A percentile compares a stretch with the other conserved stretches of the same genome.
phyloP scores from a whole-genome alignment of 2,113 vertebrate species.

The Anolis carolinensis region DNA sequence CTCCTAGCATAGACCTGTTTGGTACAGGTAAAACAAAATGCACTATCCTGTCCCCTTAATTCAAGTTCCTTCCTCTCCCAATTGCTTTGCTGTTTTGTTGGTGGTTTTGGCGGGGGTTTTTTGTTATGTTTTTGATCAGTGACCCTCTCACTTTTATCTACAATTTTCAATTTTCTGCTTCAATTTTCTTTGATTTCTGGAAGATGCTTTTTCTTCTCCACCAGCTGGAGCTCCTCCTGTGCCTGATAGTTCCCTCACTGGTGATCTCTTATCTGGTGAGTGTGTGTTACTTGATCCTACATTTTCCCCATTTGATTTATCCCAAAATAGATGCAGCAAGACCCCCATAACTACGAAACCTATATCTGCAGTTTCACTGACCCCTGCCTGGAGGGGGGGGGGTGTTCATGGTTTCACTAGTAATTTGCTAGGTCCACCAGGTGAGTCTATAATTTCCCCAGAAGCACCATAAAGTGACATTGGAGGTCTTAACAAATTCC shows the following conservation, averaged over 20 bases:
- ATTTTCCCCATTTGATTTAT: background rate
- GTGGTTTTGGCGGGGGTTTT: background rate
- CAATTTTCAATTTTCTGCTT: slow-evolving; percentile 64
- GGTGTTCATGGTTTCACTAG: too few species aligned
- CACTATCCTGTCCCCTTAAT: slow-evolving; percentile 52
- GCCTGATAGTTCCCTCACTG: slow-evolving; percentile 88
- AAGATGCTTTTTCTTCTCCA: slow-evolving; percentile 96
- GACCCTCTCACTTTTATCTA: slow-evolving; percentile 43
- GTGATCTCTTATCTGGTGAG: slow-evolving; percentile 97
- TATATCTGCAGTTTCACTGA: too few species aligned
- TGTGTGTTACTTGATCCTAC: slow-evolving; percentile 57
- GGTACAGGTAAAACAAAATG: slow-evolving; percentile 88
- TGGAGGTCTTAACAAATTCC: too few species aligned
- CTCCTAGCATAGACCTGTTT: slow-evolving; percentile 99
- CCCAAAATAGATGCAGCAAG: background rate
- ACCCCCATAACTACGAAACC: too few species aligned
- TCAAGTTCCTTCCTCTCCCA: slow-evolving; percentile 34
- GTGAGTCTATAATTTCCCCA: too few species aligned
- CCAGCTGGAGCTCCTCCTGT: slow-evolving; percentile 93
- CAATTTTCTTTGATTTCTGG: slow-evolving; percentile 77
- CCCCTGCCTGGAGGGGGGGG: too few species aligned
- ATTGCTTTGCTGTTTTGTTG: slow-evolving; percentile 60
- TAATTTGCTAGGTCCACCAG: too few species aligned
- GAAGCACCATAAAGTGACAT: too few species aligned
- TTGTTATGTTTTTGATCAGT: slow-evolving; percentile 49